Conservation (phyloP, 37 sponge, comb jelly and placozoan species). For the Bolinopsis microptera region DNA sequence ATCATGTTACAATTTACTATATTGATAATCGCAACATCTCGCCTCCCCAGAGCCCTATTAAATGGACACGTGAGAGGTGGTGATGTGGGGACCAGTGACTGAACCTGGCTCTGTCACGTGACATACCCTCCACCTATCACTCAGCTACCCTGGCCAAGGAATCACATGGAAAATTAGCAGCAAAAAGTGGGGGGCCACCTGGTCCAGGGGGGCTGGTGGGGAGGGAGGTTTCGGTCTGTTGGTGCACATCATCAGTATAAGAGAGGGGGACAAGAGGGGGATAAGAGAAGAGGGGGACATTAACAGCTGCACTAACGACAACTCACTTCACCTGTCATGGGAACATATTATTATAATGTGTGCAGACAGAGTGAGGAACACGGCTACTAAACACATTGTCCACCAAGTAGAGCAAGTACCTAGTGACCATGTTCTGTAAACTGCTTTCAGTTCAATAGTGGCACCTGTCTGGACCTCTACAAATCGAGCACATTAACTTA, state of each 20-base stretch:
- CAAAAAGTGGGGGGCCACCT: constrained; percentile 2
- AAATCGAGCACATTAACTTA: not conserved
- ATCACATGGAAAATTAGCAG: not conserved
- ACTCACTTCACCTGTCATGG: not conserved
- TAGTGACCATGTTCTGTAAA: not conserved
- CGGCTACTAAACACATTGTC: not conserved
- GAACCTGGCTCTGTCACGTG: not conserved
- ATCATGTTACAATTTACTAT: not conserved
- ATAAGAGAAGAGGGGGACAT: not conserved
- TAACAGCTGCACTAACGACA: not conserved
- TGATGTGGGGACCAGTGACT: not conserved
- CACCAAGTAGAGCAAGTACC: too few species aligned
- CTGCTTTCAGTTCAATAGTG: not conserved
- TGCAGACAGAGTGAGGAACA: not conserved
- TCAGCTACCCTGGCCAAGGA: not conserved
- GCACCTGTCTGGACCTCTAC: not conserved
- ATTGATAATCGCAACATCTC: not conserved
- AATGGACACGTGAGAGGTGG: not conserved
- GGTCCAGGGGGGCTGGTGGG: not conserved
- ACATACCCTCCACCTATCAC: not conserved
- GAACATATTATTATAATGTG: not conserved
- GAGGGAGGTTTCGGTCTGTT: not conserved
- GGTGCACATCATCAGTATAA: not conserved
- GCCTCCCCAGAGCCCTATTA: not conserved
- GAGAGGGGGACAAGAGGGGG: not conserved